phyloP scores from a whole-genome alignment of 2,797 vertebrate species.

The Sardinella longiceps region DNA sequence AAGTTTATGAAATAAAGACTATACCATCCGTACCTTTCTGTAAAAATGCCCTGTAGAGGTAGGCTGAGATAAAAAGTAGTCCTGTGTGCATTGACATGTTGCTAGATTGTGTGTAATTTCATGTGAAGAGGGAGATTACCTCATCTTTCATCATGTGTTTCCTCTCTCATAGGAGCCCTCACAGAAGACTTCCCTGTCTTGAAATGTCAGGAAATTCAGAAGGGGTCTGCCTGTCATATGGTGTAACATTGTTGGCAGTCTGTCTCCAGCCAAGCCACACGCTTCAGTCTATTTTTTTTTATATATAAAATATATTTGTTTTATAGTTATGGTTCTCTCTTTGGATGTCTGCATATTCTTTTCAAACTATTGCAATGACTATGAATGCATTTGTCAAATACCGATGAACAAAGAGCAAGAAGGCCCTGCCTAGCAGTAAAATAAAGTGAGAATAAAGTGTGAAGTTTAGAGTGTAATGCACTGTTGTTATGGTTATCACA shows the following conservation, averaged over 20 bases:
- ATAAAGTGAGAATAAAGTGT: no score
- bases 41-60: not conserved
- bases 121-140: constrained; percentile 7
- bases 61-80: not conserved
- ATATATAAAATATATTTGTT: constrained; percentile 13
- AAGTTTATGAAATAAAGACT: not conserved
- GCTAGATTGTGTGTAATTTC: not conserved
- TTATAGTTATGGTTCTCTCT: not conserved
- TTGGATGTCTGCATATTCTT: not conserved
- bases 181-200: not conserved
- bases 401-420: not conserved
- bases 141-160: constrained; percentile 21
- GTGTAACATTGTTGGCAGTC: constrained; percentile 12
- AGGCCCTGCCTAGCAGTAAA: no score
- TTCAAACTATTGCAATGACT: not conserved
- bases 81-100: constrained; percentile 10
- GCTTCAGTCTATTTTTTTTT: not conserved
- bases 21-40: not conserved
- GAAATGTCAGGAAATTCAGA: constrained; percentile 13
- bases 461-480: no score
- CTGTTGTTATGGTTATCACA: no score
- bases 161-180: not conserved
- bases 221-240: not conserved
- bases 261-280: not conserved
- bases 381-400: not conserved